phyloP scores from a whole-genome alignment of 2,888 invertebrate genomes.

The Apotomis capreana region DNA sequence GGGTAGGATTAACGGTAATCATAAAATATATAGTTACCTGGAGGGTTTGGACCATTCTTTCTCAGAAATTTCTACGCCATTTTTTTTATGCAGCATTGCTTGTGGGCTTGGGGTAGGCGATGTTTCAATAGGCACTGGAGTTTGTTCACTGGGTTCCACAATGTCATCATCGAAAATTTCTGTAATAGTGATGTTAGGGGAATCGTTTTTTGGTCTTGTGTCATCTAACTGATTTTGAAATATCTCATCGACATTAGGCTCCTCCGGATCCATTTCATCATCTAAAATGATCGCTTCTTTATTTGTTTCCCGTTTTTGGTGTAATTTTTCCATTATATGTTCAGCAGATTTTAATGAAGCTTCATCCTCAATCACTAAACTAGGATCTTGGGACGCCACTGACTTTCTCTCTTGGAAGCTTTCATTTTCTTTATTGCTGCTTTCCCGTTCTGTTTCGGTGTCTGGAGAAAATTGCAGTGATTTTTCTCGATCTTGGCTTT shows the following conservation, averaged over 20 bases:
- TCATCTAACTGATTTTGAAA: conserved; percentile 75
- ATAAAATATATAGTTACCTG: conserved; percentile 66
- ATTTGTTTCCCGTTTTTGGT: conserved; percentile 64
- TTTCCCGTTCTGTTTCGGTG: conserved; percentile 59
- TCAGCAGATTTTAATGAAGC: conserved; percentile 66
- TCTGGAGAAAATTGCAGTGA: conserved; percentile 78
- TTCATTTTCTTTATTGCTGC: conserved; percentile 75
- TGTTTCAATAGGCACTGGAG: conserved; percentile 68
- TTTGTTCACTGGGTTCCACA: conserved; percentile 59
- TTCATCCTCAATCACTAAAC: conserved; percentile 71
- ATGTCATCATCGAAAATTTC: conserved; percentile 75
- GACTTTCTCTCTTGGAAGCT: conserved; percentile 74
- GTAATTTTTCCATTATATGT: conserved; percentile 76
- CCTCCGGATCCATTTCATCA: conserved; percentile 72
- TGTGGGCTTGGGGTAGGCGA: conserved; percentile 75
- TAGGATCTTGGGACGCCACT: conserved; percentile 76
- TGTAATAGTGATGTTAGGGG: conserved; percentile 78
- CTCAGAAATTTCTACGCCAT: conserved; percentile 59
- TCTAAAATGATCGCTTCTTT: conserved; percentile 71
- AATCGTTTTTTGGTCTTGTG: conserved; percentile 63
- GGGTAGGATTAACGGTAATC: conserved; percentile 43
- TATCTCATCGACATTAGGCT: conserved; percentile 75
- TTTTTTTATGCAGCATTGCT: conserved; percentile 57
- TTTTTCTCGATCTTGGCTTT: conserved; percentile 67
- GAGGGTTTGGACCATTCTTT: conserved; percentile 78